Conservation (phyloP, 2,888 invertebrate genomes). For the Lasioglossum vierecki region DNA sequence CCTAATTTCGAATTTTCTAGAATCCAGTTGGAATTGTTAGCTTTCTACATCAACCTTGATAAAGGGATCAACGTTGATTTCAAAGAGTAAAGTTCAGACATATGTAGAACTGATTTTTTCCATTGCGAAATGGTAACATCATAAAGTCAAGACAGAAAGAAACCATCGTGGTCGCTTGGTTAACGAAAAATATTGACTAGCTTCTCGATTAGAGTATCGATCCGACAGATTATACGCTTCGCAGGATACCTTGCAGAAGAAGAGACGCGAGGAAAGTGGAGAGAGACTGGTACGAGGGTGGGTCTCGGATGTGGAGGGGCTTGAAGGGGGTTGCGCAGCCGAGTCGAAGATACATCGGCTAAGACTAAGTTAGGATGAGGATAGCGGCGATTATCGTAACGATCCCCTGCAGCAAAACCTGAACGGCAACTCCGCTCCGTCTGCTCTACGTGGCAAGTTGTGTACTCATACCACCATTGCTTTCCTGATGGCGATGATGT, state of each 20-base stretch:
- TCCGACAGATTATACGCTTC: neutral
- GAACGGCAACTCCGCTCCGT: constrained; percentile 82
- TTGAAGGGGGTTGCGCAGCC: constrained; percentile 50
- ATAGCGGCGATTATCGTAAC: constrained; percentile 84
- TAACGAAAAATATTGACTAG: neutral
- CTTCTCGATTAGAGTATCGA: neutral
- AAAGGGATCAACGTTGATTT: neutral
- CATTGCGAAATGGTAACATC: neutral
- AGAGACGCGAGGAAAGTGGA: neutral
- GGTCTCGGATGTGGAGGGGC: constrained; percentile 7
- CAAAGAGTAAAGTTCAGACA: neutral
- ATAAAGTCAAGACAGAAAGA: too few species aligned
- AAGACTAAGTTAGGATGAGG: constrained; percentile 82
- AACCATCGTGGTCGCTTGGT: neutral
- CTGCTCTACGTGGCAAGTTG: constrained; percentile 58
- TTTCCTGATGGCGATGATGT: constrained; percentile 54
- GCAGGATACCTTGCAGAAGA: neutral
- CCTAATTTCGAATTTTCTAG: neutral
- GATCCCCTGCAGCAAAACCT: constrained; percentile 83
- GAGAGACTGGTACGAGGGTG: constrained; percentile 10
- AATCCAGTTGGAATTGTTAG: neutral
- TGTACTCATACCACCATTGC: constrained; percentile 31
- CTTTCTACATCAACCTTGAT: neutral
- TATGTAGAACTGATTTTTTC: neutral
- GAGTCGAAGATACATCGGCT: constrained; percentile 71